phyloP scores from a whole-genome alignment of 2,797 vertebrate genomes.

The Meriones psammophilus region DNA sequence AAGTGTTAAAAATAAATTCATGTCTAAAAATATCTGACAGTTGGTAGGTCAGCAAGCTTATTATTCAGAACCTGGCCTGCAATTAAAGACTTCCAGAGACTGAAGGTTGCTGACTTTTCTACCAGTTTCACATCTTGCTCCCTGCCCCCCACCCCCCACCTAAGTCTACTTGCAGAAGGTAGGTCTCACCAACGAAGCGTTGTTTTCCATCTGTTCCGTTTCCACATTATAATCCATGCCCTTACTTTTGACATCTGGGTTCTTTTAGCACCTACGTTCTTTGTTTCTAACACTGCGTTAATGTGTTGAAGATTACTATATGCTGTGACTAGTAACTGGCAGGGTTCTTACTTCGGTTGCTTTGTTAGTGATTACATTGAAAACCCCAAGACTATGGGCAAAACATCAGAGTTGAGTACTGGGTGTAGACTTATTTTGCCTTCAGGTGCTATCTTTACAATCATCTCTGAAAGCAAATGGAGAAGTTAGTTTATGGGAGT shows the following conservation, averaged over 20 bases:
- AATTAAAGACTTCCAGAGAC: constrained; percentile 56
- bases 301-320: background rate
- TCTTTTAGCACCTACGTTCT: background rate
- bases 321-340: no score
- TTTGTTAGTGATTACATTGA: background rate
- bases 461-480: background rate
- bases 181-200: background rate
- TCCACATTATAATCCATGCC: fast-evolving
- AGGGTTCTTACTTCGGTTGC: background rate
- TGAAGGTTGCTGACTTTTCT: background rate
- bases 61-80: constrained; percentile 62
- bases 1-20: constrained; percentile 71
- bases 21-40: constrained; percentile 63
- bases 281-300: background rate
- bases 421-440: background rate
- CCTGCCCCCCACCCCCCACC: no score
- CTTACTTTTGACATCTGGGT: background rate
- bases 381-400: background rate
- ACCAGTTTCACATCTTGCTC: background rate
- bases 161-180: background rate
- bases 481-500: background rate
- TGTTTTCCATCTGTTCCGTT: background rate
- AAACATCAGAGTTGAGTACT: background rate
- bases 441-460: background rate
- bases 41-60: constrained; percentile 28